phyloP scores from a whole-genome alignment of 2,888 invertebrate genomes.

The Dichetophora obliterata region DNA sequence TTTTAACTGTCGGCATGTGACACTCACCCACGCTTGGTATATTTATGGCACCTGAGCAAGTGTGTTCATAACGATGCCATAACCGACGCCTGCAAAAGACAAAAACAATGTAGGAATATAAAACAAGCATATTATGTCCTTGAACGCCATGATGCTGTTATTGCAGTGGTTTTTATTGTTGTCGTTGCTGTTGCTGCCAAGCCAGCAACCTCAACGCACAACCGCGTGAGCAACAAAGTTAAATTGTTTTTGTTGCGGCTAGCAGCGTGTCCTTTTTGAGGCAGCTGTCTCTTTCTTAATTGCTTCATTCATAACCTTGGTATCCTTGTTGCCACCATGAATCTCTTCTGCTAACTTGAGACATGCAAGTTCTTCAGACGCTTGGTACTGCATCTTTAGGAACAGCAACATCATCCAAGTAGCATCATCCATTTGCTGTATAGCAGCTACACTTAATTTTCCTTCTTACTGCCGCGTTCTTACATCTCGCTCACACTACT shows the following conservation, averaged over 20 bases:
- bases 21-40: not conserved
- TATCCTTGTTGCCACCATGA: not conserved
- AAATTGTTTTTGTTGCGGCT: conserved; percentile 14
- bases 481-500: not conserved
- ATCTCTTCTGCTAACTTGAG: not conserved
- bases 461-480: not conserved
- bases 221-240: not conserved
- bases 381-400: conserved; percentile 22
- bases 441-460: not conserved
- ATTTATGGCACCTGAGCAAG: conserved; percentile 7
- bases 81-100: not conserved
- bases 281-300: conserved; percentile 28
- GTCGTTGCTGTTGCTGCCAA: not conserved
- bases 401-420: not conserved
- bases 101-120: not conserved
- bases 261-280: not conserved
- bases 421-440: conserved; percentile 26
- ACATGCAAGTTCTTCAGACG: conserved; percentile 16
- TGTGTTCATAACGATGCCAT: conserved; percentile 8
- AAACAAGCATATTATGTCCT: conserved; percentile 8
- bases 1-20: not conserved
- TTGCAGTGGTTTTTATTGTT: not conserved
- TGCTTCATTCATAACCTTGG: conserved; percentile 19
- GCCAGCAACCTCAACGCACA: not conserved
- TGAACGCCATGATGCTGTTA: not conserved